Conservation (phyloP, 2,113 vertebrate species). For the Alethe diademata region DNA sequence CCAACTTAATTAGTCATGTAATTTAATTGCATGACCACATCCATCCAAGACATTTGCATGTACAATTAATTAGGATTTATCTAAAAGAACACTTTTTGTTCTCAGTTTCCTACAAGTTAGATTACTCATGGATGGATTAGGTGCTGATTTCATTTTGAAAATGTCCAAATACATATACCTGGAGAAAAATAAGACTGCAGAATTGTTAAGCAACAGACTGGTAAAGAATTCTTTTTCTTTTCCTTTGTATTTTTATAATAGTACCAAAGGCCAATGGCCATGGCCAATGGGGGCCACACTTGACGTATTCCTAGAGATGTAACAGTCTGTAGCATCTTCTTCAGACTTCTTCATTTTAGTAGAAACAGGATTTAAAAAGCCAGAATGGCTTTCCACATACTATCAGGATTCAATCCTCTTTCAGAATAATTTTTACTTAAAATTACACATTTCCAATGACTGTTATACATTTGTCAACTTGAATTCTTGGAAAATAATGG, state of each 20-base stretch:
- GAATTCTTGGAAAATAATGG: background rate
- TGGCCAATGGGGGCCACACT: background rate
- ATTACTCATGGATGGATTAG: slow-evolving; percentile 53
- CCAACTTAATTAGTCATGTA: slow-evolving; percentile 58
- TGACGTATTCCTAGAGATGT: background rate
- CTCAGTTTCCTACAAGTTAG: slow-evolving; percentile 38
- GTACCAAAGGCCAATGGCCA: background rate
- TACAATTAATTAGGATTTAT: slow-evolving; percentile 62
- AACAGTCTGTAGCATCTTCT: background rate
- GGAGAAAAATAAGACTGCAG: background rate
- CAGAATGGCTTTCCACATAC: background rate
- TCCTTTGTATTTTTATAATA: background rate
- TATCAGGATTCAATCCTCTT: background rate
- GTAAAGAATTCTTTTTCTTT: background rate
- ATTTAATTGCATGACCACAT: slow-evolving; percentile 57
- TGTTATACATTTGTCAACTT: background rate
- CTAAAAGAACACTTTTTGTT: slow-evolving; percentile 48
- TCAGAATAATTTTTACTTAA: background rate
- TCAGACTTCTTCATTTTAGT: background rate
- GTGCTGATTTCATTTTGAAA: slow-evolving; percentile 39
- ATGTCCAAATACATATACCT: background rate
- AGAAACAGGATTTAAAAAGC: background rate
- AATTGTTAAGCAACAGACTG: background rate
- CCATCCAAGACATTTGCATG: slow-evolving; percentile 60
- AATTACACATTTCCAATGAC: background rate